Conservation (phyloP, 2,113 vertebrate species). For the Riparia riparia region DNA sequence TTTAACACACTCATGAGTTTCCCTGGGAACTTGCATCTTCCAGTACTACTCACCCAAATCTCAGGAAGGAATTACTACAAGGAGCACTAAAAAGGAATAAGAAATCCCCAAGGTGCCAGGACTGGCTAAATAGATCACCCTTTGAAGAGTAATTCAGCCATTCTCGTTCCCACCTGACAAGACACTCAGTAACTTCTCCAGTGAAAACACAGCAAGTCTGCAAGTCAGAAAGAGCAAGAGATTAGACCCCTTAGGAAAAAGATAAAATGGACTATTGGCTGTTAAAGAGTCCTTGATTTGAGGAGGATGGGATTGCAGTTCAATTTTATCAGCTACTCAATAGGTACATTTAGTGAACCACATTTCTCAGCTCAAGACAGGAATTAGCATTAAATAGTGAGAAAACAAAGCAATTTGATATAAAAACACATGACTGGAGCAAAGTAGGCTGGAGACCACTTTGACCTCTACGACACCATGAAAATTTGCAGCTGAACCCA, state of each 20-base stretch:
- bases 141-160: not conserved
- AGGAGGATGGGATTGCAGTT: not conserved
- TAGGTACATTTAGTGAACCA: slow-evolving; percentile 17
- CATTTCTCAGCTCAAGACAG: not conserved
- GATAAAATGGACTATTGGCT: slow-evolving; percentile 12
- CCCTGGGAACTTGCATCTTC: not conserved
- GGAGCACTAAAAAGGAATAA: not conserved
- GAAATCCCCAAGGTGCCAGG: not conserved
- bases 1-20: not conserved
- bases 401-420: not conserved
- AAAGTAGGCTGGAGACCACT: not conserved
- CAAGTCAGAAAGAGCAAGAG: not conserved
- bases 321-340: slow-evolving; percentile 51
- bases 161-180: not conserved
- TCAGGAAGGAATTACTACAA: not conserved
- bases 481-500: not conserved
- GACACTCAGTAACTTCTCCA: not conserved
- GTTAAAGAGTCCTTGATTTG: slow-evolving; percentile 26
- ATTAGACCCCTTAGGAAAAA: not conserved
- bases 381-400: not conserved
- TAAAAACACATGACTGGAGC: not conserved
- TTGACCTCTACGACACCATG: not conserved
- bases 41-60: not conserved
- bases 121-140: not conserved
- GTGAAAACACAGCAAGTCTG: not conserved